These are phyloP conservation scores for Phoebastria nigripes DNA, from an alignment of 2,797 vertebrate species.

Conservation along the genomic window DNA sequence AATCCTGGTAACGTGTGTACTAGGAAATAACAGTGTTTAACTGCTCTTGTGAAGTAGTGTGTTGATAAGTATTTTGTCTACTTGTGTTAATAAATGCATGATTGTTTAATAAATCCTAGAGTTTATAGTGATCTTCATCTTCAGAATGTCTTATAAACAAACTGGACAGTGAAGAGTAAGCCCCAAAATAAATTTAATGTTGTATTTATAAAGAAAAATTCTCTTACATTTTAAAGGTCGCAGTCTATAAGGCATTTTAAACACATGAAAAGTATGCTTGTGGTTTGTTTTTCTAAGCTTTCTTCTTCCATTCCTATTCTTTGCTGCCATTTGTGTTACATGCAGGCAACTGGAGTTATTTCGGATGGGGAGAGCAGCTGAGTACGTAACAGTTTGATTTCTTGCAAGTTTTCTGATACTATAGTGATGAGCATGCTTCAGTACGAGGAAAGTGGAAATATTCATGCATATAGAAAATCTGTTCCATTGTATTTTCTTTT, in stretches of 20 bases:
- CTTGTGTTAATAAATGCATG: neutral
- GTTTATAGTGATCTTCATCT: neutral
- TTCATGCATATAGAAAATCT: slow-evolving; percentile 68
- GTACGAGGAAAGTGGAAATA: slow-evolving; percentile 44
- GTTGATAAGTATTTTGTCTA: neutral
- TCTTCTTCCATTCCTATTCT: slow-evolving; percentile 72
- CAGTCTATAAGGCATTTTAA: neutral
- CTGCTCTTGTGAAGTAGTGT: neutral
- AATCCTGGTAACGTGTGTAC: neutral
- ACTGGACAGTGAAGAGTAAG: neutral
- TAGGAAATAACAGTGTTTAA: neutral
- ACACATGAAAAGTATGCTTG: slow-evolving; percentile 11
- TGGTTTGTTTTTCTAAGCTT: slow-evolving; percentile 69
- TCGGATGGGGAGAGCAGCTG: slow-evolving; percentile 93
- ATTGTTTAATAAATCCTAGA: neutral
- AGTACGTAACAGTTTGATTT: slow-evolving; percentile 89
- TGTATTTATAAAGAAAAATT: neutral
- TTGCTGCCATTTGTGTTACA: slow-evolving; percentile 81
- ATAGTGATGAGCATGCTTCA: slow-evolving; percentile 68
- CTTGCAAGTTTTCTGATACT: slow-evolving; percentile 65
- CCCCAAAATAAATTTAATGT: neutral
- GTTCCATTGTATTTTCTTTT: neutral
- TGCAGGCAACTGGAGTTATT: slow-evolving; percentile 96
- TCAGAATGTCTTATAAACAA: neutral
- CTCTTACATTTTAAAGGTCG: neutral